Percentiles rank a stretch among this genome's conserved stretches.
phyloP scores from a whole-genome alignment of 2,888 invertebrate genomes.

The Drosophila borealis region DNA sequence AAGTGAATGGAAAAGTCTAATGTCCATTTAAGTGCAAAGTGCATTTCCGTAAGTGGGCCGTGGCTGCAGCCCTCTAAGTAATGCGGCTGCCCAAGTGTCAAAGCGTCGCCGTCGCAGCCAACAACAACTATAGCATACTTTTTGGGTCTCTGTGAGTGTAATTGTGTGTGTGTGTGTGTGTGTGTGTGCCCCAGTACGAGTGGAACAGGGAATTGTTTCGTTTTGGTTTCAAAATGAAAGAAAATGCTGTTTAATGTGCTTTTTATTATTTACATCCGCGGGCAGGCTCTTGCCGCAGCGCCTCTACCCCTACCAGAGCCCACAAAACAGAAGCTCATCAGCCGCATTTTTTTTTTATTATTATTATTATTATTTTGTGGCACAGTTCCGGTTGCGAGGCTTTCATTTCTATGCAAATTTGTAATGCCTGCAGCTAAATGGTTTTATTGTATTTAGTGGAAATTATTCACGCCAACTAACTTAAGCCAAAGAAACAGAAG shows the following conservation, averaged over 20 bases:
- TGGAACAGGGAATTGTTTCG: constrained; percentile 72
- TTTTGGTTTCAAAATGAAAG: constrained; percentile 76
- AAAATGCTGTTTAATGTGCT: constrained; percentile 80
- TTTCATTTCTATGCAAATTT: constrained; percentile 81
- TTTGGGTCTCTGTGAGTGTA: constrained; percentile 16
- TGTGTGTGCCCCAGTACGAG: constrained; percentile 45
- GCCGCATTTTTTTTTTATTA: constrained; percentile 33
- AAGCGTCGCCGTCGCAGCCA: constrained; percentile 51
- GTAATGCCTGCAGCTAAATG: constrained; percentile 67
- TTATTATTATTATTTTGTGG: constrained; percentile 49
- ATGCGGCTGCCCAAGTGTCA: constrained; percentile 74
- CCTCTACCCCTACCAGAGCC: constrained; percentile 14
- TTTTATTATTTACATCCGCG: constrained; percentile 81
- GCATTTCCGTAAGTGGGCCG: constrained; percentile 63
- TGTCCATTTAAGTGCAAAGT: constrained; percentile 59
- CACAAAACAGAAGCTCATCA: constrained; percentile 64
- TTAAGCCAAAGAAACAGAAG: constrained; percentile 27
- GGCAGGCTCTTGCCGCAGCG: constrained; percentile 33
- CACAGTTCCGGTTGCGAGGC: constrained; percentile 73
- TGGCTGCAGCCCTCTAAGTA: constrained; percentile 54
- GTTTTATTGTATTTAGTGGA: constrained; percentile 77
- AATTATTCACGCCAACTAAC: constrained; percentile 78
- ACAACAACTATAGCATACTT: constrained; percentile 63
- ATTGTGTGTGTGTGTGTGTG: constrained; percentile 5
- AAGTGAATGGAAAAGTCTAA: constrained; percentile 37